Conservation (phyloP, 2,797 vertebrate species). For the Varecia variegata region DNA sequence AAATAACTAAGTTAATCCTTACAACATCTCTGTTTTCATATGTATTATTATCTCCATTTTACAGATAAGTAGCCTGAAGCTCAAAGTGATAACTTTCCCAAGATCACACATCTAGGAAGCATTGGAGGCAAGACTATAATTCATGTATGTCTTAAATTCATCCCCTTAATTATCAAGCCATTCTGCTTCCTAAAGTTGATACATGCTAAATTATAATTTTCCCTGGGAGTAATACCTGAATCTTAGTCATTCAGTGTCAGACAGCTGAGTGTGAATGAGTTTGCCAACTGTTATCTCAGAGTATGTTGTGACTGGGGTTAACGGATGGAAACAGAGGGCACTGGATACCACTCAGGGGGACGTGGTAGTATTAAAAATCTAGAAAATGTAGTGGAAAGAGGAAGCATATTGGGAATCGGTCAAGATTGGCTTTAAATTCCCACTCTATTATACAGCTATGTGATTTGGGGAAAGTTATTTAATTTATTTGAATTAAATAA, state of each 20-base stretch:
- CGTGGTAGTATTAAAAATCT: neutral
- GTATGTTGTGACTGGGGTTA: neutral
- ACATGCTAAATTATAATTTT: slow-evolving; percentile 22
- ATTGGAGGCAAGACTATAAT: neutral
- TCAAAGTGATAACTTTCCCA: slow-evolving; percentile 28
- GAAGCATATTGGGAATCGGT: neutral
- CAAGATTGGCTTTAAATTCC: neutral
- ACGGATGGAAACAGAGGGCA: neutral
- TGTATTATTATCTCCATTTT: slow-evolving; percentile 25
- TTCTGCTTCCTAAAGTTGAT: slow-evolving; percentile 13
- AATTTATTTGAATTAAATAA: neutral
- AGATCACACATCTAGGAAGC: neutral
- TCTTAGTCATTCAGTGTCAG: neutral
- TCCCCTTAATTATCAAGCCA: slow-evolving; percentile 31
- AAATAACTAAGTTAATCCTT: neutral
- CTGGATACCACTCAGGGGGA: neutral
- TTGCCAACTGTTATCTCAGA: neutral
- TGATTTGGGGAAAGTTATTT: neutral
- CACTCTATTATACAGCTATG: neutral
- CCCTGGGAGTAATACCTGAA: neutral
- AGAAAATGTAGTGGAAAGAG: neutral
- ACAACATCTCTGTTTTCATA: neutral
- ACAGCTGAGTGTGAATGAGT: slow-evolving; percentile 22
- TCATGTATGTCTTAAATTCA: slow-evolving; percentile 13
- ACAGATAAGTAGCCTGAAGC: neutral